Evolutionary conservation across 2,797 vertebrate genomes (phyloP).

Genomic region (Aselliscus stoliczkanus): DNA sequence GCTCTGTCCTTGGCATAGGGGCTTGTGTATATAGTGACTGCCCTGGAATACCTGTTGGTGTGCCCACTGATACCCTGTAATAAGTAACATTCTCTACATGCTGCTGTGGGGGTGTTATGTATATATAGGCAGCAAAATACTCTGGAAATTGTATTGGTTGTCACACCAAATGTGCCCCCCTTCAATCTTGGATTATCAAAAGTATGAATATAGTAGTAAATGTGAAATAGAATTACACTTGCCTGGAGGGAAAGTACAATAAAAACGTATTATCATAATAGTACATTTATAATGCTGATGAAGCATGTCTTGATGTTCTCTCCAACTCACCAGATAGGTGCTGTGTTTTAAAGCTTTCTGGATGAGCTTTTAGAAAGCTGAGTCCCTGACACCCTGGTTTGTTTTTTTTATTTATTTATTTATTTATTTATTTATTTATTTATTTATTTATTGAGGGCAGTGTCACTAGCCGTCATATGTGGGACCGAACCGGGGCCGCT

Average conservation of each 20-base stretch:
- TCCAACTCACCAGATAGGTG: neutral
- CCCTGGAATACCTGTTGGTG: neutral
- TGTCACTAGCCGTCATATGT: too few species aligned
- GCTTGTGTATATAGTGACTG: neutral
- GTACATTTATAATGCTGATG: neutral
- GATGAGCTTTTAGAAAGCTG: neutral
- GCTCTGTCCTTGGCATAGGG: neutral
- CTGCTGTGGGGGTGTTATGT: neutral
- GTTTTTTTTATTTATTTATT: too few species aligned
- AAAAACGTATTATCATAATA: neutral
- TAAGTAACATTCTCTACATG: neutral
- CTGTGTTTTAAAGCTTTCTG: neutral
- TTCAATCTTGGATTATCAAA: neutral
- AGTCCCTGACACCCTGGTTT: neutral
- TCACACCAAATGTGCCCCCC: neutral
- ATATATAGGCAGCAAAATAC: neutral
- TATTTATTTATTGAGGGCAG: too few species aligned
- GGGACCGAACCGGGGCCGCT: too few species aligned
- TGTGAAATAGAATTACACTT: neutral
- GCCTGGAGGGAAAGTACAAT: neutral
- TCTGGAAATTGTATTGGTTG: too few species aligned
- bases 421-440: too few species aligned
- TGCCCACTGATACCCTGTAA: too few species aligned
- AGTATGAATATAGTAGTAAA: neutral
- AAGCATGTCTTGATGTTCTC: neutral